Conservation (phyloP, 2,888 invertebrate species). For the Netelia melanura region DNA sequence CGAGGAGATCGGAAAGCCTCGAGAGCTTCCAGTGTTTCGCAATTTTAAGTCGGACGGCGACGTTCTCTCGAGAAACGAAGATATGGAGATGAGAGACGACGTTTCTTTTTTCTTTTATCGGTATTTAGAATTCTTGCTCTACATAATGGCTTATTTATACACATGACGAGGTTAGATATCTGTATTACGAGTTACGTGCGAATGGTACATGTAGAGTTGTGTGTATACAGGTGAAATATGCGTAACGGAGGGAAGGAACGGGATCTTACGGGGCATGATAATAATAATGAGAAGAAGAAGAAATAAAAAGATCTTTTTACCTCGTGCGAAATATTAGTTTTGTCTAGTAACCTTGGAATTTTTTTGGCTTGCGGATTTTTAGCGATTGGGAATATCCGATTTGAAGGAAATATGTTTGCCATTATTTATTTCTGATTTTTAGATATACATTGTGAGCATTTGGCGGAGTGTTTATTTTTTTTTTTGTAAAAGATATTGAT, state of each 20-base stretch:
- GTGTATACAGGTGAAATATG: slow-evolving; percentile 16
- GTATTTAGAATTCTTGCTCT: background rate
- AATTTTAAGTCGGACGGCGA: background rate
- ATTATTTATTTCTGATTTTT: too few species aligned
- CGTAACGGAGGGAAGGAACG: background rate
- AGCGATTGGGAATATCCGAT: too few species aligned
- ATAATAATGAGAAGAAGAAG: background rate
- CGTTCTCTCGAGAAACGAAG: background rate
- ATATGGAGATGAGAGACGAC: slow-evolving; percentile 1
- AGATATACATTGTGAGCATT: too few species aligned
- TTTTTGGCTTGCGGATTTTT: too few species aligned
- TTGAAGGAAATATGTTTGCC: too few species aligned
- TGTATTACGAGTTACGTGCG: background rate
- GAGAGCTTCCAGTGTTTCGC: background rate
- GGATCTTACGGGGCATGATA: background rate
- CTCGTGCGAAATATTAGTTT: too few species aligned
- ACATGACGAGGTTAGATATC: slow-evolving; percentile 19
- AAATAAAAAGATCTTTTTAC: too few species aligned
- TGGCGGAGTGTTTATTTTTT: too few species aligned
- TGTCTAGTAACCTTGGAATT: too few species aligned
- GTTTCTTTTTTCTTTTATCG: background rate
- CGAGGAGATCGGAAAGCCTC: background rate
- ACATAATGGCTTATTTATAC: slow-evolving; percentile 9
- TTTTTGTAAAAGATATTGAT: too few species aligned
- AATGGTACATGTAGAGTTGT: background rate